Evolutionary conservation across 2,888 invertebrate species (phyloP).

Genomic region (Eugnorisma glareosa): DNA sequence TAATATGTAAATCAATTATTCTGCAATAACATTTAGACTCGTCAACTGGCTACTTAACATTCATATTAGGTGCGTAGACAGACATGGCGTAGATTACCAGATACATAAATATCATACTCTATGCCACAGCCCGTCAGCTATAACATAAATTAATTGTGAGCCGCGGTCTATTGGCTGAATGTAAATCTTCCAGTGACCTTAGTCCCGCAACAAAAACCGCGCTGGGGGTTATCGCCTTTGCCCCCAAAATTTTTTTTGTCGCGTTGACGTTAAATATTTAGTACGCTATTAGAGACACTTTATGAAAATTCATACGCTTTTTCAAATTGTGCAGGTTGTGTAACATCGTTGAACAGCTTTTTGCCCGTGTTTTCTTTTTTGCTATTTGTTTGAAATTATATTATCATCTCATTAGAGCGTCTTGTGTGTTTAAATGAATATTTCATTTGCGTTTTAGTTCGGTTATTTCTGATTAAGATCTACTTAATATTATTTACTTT

Average conservation of each 20-base stretch:
- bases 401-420: conserved; percentile 40
- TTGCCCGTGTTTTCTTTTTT: conserved; percentile 47
- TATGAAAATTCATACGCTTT: conserved; percentile 61
- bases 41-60: conserved; percentile 44
- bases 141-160: conserved; percentile 66
- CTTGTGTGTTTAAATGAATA: conserved; percentile 12
- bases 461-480: conserved; percentile 29
- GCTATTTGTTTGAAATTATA: conserved; percentile 32
- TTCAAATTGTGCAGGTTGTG: conserved; percentile 54
- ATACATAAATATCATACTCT: conserved; percentile 53
- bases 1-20: conserved; percentile 38
- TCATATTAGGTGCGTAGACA: conserved; percentile 35
- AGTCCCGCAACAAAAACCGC: conserved; percentile 66
- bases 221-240: conserved; percentile 71
- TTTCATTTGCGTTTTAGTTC: neutral
- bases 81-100: conserved; percentile 52
- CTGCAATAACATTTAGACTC: conserved; percentile 28
- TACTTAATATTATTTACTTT: conserved; percentile 6
- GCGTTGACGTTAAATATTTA: conserved; percentile 62
- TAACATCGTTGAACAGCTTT: conserved; percentile 49
- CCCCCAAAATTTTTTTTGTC: conserved; percentile 65
- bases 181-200: conserved; percentile 74
- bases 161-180: conserved; percentile 69
- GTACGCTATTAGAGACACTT: conserved; percentile 53
- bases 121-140: conserved; percentile 61